Percentiles rank a stretch among this genome's conserved stretches.
Evolutionary conservation across 1,140 invertebrate species (phyloP).

Genomic region (Anastrepha obliqua): DNA sequence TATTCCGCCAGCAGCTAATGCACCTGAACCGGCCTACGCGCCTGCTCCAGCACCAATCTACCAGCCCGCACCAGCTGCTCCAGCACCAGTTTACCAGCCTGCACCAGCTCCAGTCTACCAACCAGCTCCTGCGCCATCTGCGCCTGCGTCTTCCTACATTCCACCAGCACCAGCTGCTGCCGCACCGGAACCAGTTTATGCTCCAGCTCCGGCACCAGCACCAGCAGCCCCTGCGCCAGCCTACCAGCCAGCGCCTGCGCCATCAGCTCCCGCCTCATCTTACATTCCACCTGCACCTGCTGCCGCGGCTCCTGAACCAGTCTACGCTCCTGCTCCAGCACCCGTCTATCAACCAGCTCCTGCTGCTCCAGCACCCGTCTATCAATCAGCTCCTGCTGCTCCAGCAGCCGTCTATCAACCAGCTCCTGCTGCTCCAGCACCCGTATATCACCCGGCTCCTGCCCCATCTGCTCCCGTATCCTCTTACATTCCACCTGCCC

Average conservation of each 20-base stretch:
- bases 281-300: conserved; percentile 51
- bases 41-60: conserved; percentile 17
- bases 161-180: conserved; percentile 25
- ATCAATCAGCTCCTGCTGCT: conserved; percentile 43
- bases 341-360: neutral
- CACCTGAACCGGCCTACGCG: neutral
- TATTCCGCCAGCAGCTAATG: neutral
- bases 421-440: conserved; percentile 35
- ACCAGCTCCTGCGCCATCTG: neutral
- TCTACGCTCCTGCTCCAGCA: neutral
- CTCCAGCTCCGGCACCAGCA: conserved; percentile 8
- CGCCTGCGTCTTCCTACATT: neutral
- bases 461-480: conserved; percentile 10
- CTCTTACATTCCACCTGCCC: neutral
- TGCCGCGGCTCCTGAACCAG: conserved; percentile 2
- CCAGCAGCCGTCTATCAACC: conserved; percentile 54
- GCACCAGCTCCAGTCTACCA: conserved; percentile 34
- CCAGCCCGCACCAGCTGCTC: neutral
- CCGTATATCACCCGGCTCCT: conserved; percentile 49
- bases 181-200: neutral
- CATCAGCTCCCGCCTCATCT: conserved; percentile 2
- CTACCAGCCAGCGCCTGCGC: conserved; percentile 58
- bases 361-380: neutral
- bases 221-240: conserved; percentile 58
- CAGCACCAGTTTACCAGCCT: neutral